Base-by-base conservation (phyloP, 2,888 invertebrate species). In the Elaeidobius kamerunicus region DNA sequence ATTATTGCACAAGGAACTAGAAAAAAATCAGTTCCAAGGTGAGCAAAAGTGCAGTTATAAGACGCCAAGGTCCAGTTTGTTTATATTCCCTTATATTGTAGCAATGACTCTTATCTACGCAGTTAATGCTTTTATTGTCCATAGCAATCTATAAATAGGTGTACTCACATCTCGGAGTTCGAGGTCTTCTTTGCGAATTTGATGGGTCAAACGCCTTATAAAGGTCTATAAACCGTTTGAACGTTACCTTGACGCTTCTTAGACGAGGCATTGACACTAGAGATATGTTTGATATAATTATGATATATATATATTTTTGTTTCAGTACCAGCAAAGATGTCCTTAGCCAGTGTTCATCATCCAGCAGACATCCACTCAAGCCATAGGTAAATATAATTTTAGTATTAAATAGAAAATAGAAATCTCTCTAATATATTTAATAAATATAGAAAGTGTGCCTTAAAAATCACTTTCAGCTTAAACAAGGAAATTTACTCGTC, bases 321-420 rank as follows among this genome's bases (percentile, higher is more conserved):
- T 76, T 46, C 72, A 75, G 76, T 76, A 61, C 69, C 73, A 60
- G 59, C 68, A 65, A 76, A 72, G 62, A 78, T 78, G 78, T 78
- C 78, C 64, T 67, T 78, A 60, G 78, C 78, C 59, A 76, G 78
- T 64, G 76, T 78, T 48, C 77, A 77, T 66, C 77, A 78, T 67
- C 77, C 76, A 62, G 74, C 74, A 58, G 77, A 77, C 68, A 70
- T 78, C 30, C 72, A 70, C 61, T 71, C 71, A 42, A 70, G 68
- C 52, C 71, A 69, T 61, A 68, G 72, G 72, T 72, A n/a, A n/a
- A n/a, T n/a, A n/a, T n/a, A n/a, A n/a, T n/a, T n/a, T n/a, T n/a
- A n/a, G n/a, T n/a, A n/a, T n/a, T n/a, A n/a, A n/a, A n/a, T n/a
- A 23, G 23, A 6, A 4, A 23, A 23, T 9, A 23, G 23, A 4